phyloP scores from a whole-genome alignment of 2,888 invertebrate genomes.

The Deroplatys truncata region DNA sequence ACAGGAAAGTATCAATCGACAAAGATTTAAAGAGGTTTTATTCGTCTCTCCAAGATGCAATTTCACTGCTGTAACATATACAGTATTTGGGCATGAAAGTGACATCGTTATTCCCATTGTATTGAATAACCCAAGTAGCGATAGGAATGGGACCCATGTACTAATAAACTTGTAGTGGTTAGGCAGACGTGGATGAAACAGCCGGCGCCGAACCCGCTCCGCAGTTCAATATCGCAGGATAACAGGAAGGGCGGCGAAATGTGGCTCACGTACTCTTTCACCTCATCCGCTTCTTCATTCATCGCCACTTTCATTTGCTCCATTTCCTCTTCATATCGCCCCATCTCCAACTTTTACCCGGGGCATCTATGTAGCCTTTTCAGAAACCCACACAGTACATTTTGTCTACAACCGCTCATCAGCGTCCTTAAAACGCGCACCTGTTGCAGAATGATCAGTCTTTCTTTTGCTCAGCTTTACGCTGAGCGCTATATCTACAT shows the following conservation, averaged over 20 bases:
- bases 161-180: too few relatives aligned
- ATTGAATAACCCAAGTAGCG: too few relatives aligned
- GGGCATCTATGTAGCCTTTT: background rate
- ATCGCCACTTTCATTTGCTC: background rate
- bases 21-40: too few relatives aligned
- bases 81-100: too few relatives aligned
- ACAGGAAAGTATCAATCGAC: too few relatives aligned
- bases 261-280: background rate
- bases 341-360: background rate
- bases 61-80: too few relatives aligned
- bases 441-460: background rate
- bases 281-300: background rate
- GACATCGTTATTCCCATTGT: too few relatives aligned
- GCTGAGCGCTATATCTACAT: too few relatives aligned
- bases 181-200: background rate
- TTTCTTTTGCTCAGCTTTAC: too few relatives aligned
- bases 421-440: background rate
- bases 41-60: too few relatives aligned
- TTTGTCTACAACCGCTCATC: background rate
- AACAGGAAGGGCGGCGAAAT: background rate
- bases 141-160: too few relatives aligned
- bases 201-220: background rate
- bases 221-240: background rate
- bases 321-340: background rate
- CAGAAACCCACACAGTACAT: background rate